Evolutionary conservation across 2,797 vertebrate species (phyloP), one percentile per base, ranked within the genome.

Genomic region (Typhlichthys subterraneus): DNA sequence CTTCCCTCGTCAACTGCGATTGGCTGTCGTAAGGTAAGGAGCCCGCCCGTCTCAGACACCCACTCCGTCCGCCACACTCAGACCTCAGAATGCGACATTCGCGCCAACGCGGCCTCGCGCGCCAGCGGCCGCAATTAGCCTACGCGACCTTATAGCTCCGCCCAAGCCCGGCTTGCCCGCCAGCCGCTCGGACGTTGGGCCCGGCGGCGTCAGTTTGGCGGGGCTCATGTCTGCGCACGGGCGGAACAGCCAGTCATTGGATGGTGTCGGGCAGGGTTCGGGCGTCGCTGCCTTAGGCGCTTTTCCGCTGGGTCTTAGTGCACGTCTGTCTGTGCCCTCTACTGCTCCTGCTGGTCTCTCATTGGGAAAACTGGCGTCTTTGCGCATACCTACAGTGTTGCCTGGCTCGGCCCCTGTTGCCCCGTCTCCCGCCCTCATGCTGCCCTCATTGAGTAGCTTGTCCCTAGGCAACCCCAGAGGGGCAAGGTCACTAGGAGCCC

Each of bases 21-120:
- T 95, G 98, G 98, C 98, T 95, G 89, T 94, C 79, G 97, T 95
- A 99, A 99, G 97, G 97, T 99, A 99, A 99, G 97, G 95, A 96
- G 96, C 94, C 95, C 91, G 93, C 92, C 86, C 93, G 89, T 88
- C 79, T 91, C 85, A 91, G 83, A 90, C 86, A 86, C 64, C 85
- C 77, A 76, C 80, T 80, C 76, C 76, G 79, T 61, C 75, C 71
- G 76, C 77, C 47, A 33, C 63, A 69, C 77, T 45, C 69, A 85
- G 84, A 70, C 46, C 69, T 4, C 48, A 65, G 60, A 82, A 53
- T 0, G 42, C 73, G 53, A 13, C 3, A 12, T 46, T 46, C 57
- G 56, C 68, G 68, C 50, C 45, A 17, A 51, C 54, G 46, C 59
- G 63, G 12, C 56, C 72, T 66, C 65, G 11, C 77, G 63, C 74